Percentiles rank a stretch among this genome's conserved stretches.
Evolutionary conservation across 1,140 invertebrate genomes (phyloP).

Genomic region (Tetragonula clypearis): DNA sequence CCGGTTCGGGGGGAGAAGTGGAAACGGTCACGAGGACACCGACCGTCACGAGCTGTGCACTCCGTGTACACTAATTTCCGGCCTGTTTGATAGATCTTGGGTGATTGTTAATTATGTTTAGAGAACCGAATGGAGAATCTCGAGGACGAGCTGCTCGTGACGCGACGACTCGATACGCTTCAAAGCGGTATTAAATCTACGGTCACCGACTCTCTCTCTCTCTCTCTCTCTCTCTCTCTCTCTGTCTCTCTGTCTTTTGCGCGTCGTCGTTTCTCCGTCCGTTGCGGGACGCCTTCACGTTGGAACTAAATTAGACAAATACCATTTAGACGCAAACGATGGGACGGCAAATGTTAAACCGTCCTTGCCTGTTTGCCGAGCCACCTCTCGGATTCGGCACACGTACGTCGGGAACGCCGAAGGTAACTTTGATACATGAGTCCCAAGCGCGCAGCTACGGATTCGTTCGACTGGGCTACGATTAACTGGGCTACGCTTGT

Average conservation of each 20-base stretch:
- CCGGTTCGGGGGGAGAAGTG: conserved; percentile 4
- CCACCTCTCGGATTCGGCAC: conserved; percentile 45
- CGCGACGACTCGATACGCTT: conserved; percentile 57
- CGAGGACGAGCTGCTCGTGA: conserved; percentile 23
- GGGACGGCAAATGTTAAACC: conserved; percentile 64
- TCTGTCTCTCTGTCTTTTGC: too few relatives aligned
- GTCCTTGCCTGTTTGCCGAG: conserved; percentile 47
- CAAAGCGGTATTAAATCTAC: conserved; percentile 74
- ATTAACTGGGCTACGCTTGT: conserved; percentile 53
- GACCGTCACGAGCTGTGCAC: conserved; percentile 34
- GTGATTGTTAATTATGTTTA: conserved; percentile 78
- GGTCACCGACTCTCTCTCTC: conserved; percentile 46
- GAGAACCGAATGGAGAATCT: conserved; percentile 60
- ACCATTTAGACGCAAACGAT: conserved; percentile 67
- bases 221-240: not conserved
- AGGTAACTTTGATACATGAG: conserved; percentile 60
- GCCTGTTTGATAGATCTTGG: conserved; percentile 76
- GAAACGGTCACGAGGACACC: conserved; percentile 26
- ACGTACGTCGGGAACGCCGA: conserved; percentile 45
- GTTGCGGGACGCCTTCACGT: not conserved
- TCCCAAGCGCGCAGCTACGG: conserved; percentile 19
- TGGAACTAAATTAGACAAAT: conserved; percentile 73
- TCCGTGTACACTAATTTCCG: conserved; percentile 75
- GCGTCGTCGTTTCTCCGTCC: not conserved
- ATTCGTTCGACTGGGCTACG: conserved; percentile 49